Conservation (phyloP, 2,113 vertebrate species). For the Malurus melanocephalus region DNA sequence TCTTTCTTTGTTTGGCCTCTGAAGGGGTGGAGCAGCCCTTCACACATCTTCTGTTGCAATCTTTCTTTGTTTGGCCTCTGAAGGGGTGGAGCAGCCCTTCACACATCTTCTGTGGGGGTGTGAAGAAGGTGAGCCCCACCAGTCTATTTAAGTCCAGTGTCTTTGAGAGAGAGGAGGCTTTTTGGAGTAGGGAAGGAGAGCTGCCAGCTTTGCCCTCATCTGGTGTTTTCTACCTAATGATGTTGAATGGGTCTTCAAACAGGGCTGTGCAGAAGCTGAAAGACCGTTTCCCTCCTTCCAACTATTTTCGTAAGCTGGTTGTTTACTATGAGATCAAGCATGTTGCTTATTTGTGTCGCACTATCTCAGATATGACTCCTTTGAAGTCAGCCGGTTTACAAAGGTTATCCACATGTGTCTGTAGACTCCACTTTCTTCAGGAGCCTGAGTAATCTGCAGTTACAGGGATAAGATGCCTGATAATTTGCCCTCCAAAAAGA, state of each 20-base stretch:
- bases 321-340: background rate
- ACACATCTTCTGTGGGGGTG: background rate
- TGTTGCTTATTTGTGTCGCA: background rate
- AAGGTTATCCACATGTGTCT: background rate
- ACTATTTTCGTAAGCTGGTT: background rate
- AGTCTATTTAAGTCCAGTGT: background rate
- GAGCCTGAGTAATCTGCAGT: background rate
- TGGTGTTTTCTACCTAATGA: background rate
- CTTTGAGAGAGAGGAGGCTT: background rate
- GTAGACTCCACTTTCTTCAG: background rate
- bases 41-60: no score
- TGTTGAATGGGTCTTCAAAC: background rate
- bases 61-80: slow-evolving; percentile 37
- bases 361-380: background rate
- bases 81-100: slow-evolving; percentile 21
- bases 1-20: slow-evolving; percentile 38
- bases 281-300: background rate
- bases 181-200: background rate
- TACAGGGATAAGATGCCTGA: background rate
- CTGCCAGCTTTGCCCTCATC: background rate
- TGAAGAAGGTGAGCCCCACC: background rate
- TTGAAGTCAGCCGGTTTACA: background rate
- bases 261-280: background rate
- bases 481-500: background rate
- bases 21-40: slow-evolving; percentile 32